Percentiles rank a stretch among this genome's conserved stretches.
These are phyloP conservation scores for Lamellibrachia luymesi DNA, from an alignment of 1,140 invertebrate genomes.

Conservation along the genomic window DNA sequence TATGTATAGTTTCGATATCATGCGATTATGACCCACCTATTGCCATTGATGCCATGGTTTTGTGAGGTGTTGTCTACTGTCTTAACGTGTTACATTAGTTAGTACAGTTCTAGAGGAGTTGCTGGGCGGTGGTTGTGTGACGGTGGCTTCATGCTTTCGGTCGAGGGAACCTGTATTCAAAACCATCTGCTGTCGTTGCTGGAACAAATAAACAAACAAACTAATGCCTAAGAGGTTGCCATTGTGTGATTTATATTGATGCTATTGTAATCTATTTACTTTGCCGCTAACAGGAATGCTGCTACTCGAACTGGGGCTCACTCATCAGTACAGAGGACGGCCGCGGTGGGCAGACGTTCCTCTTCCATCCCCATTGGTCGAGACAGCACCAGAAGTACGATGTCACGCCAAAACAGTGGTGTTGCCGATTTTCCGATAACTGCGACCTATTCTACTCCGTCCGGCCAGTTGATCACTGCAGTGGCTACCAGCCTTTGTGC, in stretches of 20 bases:
- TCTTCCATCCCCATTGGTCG: neutral
- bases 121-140: neutral
- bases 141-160: neutral
- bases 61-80: no score
- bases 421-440: neutral
- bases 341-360: neutral
- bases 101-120: no score
- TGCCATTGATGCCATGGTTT: no score
- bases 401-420: neutral
- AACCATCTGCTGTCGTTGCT: neutral
- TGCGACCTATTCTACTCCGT: neutral
- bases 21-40: no score
- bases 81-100: no score
- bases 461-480: neutral
- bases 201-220: neutral
- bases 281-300: neutral
- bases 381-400: neutral
- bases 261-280: neutral
- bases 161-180: neutral
- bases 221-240: neutral
- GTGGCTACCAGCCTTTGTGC: neutral
- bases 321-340: neutral
- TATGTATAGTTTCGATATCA: neutral
- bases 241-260: neutral
- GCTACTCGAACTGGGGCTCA: neutral